phyloP scores from a whole-genome alignment of 37 sponge, comb jelly and placozoan species.

The Haliclona indistincta region DNA sequence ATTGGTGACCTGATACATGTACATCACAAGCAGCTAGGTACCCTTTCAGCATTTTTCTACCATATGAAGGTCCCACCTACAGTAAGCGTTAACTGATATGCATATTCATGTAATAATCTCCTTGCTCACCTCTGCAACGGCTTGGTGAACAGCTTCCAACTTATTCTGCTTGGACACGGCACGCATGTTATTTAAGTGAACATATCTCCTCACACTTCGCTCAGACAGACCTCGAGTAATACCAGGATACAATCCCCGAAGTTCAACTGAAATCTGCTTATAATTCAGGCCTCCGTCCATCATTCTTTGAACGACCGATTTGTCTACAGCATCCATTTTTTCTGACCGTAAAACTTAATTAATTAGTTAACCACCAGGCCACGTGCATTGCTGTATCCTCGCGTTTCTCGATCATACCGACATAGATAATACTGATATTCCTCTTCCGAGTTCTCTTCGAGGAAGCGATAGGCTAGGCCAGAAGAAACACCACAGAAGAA shows the following conservation, averaged over 20 bases:
- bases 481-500: too few species aligned
- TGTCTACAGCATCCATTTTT: not conserved
- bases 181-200: constrained; percentile 14
- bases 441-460: too few species aligned
- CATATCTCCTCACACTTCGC: constrained; percentile 23
- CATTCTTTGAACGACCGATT: not conserved
- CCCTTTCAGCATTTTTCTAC: constrained; percentile 42
- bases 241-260: not conserved
- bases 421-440: too few species aligned
- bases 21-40: constrained; percentile 3
- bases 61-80: constrained; percentile 29
- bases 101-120: not conserved
- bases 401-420: too few species aligned
- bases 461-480: too few species aligned
- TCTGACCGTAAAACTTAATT: not conserved
- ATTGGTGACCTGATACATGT: not conserved
- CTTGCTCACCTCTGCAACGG: constrained; percentile 13
- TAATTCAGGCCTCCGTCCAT: not conserved
- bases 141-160: not conserved
- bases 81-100: not conserved
- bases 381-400: too few species aligned
- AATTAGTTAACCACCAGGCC: too few species aligned
- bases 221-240: constrained; percentile 5
- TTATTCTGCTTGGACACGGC: not conserved
- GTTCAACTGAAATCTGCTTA: constrained; percentile 1